Base-by-base conservation (phyloP, 2,888 invertebrate genomes). In the Branchellion lobata region DNA sequence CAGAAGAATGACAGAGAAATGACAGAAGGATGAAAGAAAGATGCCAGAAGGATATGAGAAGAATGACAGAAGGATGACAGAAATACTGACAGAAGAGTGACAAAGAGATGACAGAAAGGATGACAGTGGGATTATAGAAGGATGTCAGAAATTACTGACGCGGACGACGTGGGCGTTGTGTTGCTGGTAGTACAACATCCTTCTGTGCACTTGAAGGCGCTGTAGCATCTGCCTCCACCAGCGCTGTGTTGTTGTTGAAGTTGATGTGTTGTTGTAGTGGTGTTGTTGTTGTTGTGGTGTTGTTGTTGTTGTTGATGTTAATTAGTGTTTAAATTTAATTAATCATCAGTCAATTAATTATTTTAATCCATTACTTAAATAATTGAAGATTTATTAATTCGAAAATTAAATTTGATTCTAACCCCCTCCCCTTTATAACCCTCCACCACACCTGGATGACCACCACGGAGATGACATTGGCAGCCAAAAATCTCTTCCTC, bases 361-460 rank as follows among this genome's bases (percentile, higher is more conserved):
- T 86, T 84, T 86, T 85, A 21, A 85, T 57, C 36, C n/a, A n/a
- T n/a, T n/a, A n/a, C n/a, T n/a, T n/a, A n/a, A n/a, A n/a, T n/a
- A n/a, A n/a, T n/a, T n/a, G 83, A 83, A 34, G 85, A 82, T 18
- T 82, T 82, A 74, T 81, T 81, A 71, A n/a, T n/a, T n/a, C n/a
- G n/a, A n/a, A n/a, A n/a, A n/a, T n/a, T n/a, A n/a, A n/a, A n/a
- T n/a, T n/a, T n/a, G n/a, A n/a, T n/a, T n/a, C n/a, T n/a, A n/a
- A n/a, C n/a, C n/a, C n/a, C n/a, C n/a, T n/a, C n/a, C n/a, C n/a
- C n/a, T n/a, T n/a, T n/a, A 78, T 18, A 78, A 34, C 34, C 29
- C 2, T 18, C 34, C 31, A 53, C 69, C 29, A 53, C 82, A 87
- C 88, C 87, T 88, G 88, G 74, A 89, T 86, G 80, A 84, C 85